These are phyloP conservation scores for Scolopax mira DNA, from an alignment of 2,113 vertebrate species.

Conservation along the genomic window DNA sequence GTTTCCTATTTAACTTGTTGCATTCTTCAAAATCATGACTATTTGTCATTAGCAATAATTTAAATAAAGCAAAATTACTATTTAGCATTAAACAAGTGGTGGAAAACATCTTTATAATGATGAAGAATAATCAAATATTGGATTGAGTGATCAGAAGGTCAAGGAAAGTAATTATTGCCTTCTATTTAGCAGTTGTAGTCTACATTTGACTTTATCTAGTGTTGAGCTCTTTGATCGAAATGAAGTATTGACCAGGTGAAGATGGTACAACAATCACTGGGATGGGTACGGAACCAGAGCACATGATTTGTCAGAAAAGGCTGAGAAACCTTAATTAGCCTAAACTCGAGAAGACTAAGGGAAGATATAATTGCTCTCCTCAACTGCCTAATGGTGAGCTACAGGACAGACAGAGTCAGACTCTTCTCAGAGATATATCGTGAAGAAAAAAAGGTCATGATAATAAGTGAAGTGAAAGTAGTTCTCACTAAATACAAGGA, in stretches of 20 bases:
- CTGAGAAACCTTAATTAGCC: neutral
- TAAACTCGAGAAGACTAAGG: neutral
- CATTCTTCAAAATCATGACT: neutral
- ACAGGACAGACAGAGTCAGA: neutral
- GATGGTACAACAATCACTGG: neutral
- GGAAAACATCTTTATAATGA: neutral
- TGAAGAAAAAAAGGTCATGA: neutral
- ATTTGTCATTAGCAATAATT: neutral
- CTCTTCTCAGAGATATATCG: neutral
- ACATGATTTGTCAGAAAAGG: neutral
- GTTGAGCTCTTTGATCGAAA: neutral
- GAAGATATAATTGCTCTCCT: neutral
- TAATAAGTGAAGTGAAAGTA: neutral
- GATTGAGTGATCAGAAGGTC: neutral
- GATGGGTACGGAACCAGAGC: neutral
- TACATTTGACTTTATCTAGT: neutral
- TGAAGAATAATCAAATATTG: neutral
- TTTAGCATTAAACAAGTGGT: neutral
- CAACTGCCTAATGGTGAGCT: neutral
- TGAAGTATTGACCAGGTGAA: neutral
- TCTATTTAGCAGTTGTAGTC: neutral
- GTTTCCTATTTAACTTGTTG: neutral
- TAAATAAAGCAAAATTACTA: neutral
- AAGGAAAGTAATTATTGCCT: neutral
- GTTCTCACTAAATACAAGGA: neutral